phyloP scores from a whole-genome alignment of 2,113 vertebrate species.

The Larimichthys polyactis region DNA sequence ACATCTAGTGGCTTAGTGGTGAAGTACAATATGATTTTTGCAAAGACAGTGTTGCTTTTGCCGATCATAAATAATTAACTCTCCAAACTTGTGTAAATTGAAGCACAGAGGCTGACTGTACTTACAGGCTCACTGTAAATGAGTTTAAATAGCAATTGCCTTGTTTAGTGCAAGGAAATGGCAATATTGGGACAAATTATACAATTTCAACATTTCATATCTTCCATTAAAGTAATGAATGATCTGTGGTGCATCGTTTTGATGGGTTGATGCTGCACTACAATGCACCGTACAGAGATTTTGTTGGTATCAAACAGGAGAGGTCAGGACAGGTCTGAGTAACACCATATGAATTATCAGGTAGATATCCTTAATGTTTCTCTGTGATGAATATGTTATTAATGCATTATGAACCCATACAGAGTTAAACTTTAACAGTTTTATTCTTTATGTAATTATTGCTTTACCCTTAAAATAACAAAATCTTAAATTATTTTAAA shows the following conservation, averaged over 20 bases:
- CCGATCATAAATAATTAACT: background rate
- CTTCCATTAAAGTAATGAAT: background rate
- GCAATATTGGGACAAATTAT: background rate
- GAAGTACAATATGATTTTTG: background rate
- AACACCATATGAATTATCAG: background rate
- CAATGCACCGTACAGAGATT: background rate
- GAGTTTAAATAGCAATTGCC: background rate
- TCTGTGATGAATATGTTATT: background rate
- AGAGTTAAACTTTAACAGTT: background rate
- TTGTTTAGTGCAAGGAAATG: background rate
- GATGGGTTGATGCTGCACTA: background rate
- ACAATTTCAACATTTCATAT: background rate
- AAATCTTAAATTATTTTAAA: background rate
- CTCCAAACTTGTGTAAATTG: background rate
- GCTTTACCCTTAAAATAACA: background rate
- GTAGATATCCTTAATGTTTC: background rate
- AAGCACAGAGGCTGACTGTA: background rate
- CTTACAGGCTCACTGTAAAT: background rate
- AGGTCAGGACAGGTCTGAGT: no score
- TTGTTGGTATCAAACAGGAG: background rate
- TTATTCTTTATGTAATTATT: background rate
- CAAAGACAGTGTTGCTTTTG: background rate
- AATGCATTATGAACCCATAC: background rate
- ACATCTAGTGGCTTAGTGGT: conserved; percentile 11
- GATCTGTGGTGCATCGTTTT: background rate